Base-by-base conservation (phyloP, 35 echinoderm and acorn worm genomes). In the Diadema setosum region DNA sequence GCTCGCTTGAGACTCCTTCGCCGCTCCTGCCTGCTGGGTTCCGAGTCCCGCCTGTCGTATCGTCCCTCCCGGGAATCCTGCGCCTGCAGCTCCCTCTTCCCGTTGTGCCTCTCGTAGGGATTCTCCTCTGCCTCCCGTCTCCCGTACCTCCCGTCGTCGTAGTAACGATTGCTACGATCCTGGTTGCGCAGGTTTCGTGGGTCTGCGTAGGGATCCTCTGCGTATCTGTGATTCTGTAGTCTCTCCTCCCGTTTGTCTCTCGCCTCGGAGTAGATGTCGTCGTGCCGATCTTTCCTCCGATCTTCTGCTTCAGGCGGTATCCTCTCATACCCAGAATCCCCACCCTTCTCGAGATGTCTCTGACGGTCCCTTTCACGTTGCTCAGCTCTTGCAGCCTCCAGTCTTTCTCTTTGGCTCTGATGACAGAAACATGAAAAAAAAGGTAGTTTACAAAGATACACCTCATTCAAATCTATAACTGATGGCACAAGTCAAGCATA, bases 371-470 rank as follows among this genome's bases (percentile, higher is more conserved):
- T 82, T 36, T 90, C 88, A 0, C 78, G 78, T 48, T 90, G 88
- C 73, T 78, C 73, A 20, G 78, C 81, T 45, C 88, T 90, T n/a
- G 65, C 81, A 7, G 81, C 88, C 2, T 80, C 81, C 20, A 90
- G 59, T 52, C 81, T 90, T 83, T 74, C 88, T 42, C 18, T 81
- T 56, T 82, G 39, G 61, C 87, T 86, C 64, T 57, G 70, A 39
- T 24, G 55, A 76, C 86, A 45, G 25, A 45, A 5, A 21, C 20
- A 39, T 31, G 57, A 33, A 18, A 78, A 88, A 87, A 18, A 49
- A 39, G 59, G 5, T 17, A 6, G 37, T 14, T 12, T 33, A 14
- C 65, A 70, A 23, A 20, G n/a, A n/a, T n/a, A n/a, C n/a, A n/a
- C n/a, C n/a, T n/a, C n/a, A n/a, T n/a, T n/a, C n/a, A n/a, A n/a